Base-by-base conservation (phyloP, 2,888 invertebrate species). In the Polydesmus complanatus region DNA sequence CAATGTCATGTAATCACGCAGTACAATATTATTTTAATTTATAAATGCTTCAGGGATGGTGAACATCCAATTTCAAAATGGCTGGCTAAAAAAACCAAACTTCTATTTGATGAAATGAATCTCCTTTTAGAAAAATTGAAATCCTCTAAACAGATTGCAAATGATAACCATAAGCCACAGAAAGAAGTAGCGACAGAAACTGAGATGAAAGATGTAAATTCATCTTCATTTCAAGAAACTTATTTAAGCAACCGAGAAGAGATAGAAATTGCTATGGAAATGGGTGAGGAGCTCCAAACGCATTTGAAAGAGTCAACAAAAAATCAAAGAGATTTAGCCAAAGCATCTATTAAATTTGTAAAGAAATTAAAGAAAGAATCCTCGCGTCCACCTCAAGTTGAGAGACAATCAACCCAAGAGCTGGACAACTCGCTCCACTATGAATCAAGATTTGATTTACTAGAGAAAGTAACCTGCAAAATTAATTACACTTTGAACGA, bases 261-360 rank as follows among this genome's bases (percentile, higher is more conserved):
- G 8, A 54, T 60, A n/a, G 49, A 60, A n/a, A 23, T 54, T 47
- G 60, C 60, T 2, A 54, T 60, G 14, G 53, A 60, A 55, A 48
- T 19, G 1, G 49, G 54, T 22, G 53, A 60, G 8, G 26, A 51
- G 3, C 3, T 5, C 3, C 23, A 21, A 27, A 23, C 54, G 5
- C 25, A 27, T n/a, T 48, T 60, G 14, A 48, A 54, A 49, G 26
- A 51, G 2, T 23, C 52, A 3, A n/a, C 53, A 3, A 58, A 58
- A 27, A 52, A 58, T 19, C 58, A 58, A 21, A 58, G 53, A 21
- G 27, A 21, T 3, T 8, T 37, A 8, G 37, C 37, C 14, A 5
- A 37, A 14, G 37, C 37, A 37, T 37, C 37, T 8, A 14, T 37
- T 37, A 5, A 14, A 37, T 37, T 37, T 37, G 14, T 37, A 8